These are phyloP conservation scores for Orestias chungarensis DNA, from an alignment of 2,797 vertebrate species.

Conservation along the genomic window DNA sequence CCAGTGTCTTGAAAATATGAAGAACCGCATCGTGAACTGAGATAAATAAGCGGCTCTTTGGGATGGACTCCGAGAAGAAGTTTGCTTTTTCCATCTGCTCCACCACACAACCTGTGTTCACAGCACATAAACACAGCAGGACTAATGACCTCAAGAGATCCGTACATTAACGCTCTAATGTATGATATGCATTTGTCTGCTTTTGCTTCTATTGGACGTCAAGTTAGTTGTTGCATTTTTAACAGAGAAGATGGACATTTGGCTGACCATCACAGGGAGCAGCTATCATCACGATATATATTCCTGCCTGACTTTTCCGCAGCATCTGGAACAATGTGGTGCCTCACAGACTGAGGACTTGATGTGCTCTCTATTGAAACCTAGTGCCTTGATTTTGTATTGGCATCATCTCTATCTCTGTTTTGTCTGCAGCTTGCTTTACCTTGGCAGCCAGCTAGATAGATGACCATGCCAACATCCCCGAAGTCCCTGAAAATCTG, in stretches of 20 bases:
- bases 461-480: constrained; percentile 86
- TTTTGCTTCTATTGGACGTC: too few relatives aligned
- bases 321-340: constrained; percentile 13
- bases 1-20: constrained; percentile 47
- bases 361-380: constrained; percentile 31
- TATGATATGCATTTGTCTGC: background rate
- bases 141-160: background rate
- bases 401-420: constrained; percentile 26
- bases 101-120: constrained; percentile 80
- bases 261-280: background rate
- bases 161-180: background rate
- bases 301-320: constrained; percentile 18
- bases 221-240: background rate
- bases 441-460: constrained; percentile 87
- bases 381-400: constrained; percentile 27
- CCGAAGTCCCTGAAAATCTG: constrained; percentile 92
- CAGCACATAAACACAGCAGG: constrained; percentile 12
- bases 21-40: constrained; percentile 86
- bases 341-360: constrained; percentile 41
- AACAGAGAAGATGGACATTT: constrained; percentile 25
- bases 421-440: constrained; percentile 55
- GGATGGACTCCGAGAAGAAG: constrained; percentile 85
- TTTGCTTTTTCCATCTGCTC: constrained; percentile 84
- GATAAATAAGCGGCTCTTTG: constrained; percentile 85
- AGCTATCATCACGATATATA: constrained; percentile 20